Evolutionary conservation across 2,113 vertebrate species (phyloP).

Genomic region (Orycteropus afer): DNA sequence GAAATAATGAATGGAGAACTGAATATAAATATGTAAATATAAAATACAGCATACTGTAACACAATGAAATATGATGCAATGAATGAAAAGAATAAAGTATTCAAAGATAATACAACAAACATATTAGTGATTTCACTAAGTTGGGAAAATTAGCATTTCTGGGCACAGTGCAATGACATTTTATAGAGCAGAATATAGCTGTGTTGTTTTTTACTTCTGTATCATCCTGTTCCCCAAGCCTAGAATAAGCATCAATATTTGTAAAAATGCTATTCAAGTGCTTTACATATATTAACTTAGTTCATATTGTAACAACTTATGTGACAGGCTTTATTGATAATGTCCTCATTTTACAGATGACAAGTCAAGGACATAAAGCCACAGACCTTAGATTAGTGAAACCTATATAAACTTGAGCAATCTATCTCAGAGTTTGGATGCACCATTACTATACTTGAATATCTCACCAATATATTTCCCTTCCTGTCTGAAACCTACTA

Average conservation of each 20-base stretch:
- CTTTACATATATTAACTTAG: neutral
- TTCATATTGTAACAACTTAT: neutral
- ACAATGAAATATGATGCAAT: neutral
- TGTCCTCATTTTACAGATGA: neutral
- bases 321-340: neutral
- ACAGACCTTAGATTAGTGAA: neutral
- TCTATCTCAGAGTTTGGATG: neutral
- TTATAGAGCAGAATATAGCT: neutral
- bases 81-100: neutral
- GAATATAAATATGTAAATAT: neutral
- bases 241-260: neutral
- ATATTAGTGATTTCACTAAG: neutral
- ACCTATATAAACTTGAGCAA: neutral
- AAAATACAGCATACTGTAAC: neutral
- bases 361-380: neutral
- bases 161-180: neutral
- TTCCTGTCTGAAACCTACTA: neutral
- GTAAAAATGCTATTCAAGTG: neutral
- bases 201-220: neutral
- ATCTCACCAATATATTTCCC: neutral
- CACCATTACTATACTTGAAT: too few relatives aligned
- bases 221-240: neutral
- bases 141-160: neutral
- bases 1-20: neutral
- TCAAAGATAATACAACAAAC: neutral